Conservation (phyloP, 2,113 vertebrate species). For the Struthio camelus region DNA sequence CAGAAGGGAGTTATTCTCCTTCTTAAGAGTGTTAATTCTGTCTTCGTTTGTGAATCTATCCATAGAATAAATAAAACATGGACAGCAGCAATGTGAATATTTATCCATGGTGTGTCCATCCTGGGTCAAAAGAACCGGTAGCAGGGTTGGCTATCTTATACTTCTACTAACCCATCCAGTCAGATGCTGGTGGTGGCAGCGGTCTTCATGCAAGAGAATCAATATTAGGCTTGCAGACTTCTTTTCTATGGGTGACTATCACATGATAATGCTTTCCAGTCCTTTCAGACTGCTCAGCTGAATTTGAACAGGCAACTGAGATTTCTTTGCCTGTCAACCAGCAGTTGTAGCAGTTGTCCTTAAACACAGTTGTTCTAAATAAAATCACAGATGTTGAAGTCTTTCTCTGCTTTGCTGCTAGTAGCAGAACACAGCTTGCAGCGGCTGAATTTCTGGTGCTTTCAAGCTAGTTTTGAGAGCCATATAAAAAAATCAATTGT, state of each 20-base stretch:
- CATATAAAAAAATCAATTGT: constrained; percentile 41
- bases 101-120: background rate
- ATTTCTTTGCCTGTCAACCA: background rate
- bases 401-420: constrained; percentile 16
- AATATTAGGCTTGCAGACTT: background rate
- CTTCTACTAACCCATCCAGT: background rate
- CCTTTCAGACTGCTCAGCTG: background rate
- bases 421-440: background rate
- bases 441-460: constrained; percentile 36
- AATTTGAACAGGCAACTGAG: background rate
- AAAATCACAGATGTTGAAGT: constrained; percentile 27
- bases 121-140: background rate
- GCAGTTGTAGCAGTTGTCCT: background rate
- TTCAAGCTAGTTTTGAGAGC: constrained; percentile 33
- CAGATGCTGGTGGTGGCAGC: background rate
- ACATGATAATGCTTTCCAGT: background rate
- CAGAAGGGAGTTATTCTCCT: background rate
- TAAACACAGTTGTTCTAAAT: constrained; percentile 11
- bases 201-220: background rate
- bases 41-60: background rate
- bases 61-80: background rate
- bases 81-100: background rate
- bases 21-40: background rate
- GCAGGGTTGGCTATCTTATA: background rate
- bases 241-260: background rate